Conservation (phyloP, 1,140 invertebrate genomes). For the Diabrotica virgifera region DNA sequence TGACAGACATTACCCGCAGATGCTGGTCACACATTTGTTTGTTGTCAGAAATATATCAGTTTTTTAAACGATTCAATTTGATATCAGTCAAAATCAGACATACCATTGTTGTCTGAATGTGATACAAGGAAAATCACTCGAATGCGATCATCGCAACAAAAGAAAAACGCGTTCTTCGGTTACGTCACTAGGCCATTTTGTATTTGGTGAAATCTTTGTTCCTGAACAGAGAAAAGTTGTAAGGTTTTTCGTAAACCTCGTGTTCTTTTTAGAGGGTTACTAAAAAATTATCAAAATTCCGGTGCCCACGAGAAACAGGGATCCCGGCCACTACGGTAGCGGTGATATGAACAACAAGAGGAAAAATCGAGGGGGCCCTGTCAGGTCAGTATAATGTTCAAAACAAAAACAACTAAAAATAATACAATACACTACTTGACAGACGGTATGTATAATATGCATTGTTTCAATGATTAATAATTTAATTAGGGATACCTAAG, state of each 20-base stretch:
- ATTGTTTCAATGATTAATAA: too few species aligned
- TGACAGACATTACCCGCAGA: constrained; percentile 37
- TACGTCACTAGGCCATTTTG: constrained; percentile 49
- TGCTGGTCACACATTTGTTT: constrained; percentile 29
- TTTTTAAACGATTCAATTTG: constrained; percentile 28
- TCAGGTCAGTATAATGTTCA: constrained; percentile 46
- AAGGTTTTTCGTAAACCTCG: constrained; percentile 25
- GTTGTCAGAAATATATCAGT: constrained; percentile 25
- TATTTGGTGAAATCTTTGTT: constrained; percentile 32
- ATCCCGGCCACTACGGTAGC: constrained; percentile 56
- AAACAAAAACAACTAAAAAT: constrained; percentile 13
- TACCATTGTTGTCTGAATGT: constrained; percentile 6
- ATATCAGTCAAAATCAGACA: constrained; percentile 15
- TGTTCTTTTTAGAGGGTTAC: constrained; percentile 25
- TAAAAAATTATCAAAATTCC: constrained; percentile 56
- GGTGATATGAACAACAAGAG: constrained; percentile 58
- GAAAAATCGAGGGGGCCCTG: constrained; percentile 57
- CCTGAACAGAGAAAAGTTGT: constrained; percentile 12
- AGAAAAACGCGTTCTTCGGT: constrained; percentile 31
- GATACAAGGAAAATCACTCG: constrained; percentile 11
- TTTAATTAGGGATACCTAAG: too few species aligned
- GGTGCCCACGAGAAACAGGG: constrained; percentile 60
- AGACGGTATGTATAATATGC: too few species aligned
- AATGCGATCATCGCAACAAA: constrained; percentile 22
- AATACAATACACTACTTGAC: too few species aligned